phyloP scores from a whole-genome alignment of 2,888 invertebrate species.

The Drosophila picticornis region DNA sequence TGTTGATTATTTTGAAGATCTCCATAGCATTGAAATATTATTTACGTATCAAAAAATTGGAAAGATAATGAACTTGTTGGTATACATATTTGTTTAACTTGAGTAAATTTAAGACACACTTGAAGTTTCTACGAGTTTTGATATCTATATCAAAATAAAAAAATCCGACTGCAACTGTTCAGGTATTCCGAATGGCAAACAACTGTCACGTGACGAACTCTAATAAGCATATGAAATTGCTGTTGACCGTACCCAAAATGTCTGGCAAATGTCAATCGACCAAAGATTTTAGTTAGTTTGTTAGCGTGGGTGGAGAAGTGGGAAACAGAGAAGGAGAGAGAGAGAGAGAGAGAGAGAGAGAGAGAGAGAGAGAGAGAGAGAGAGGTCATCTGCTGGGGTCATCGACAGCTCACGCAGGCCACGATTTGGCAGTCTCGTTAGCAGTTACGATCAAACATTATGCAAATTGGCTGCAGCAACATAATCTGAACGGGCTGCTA shows the following conservation, averaged over 20 bases:
- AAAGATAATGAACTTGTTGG: neutral
- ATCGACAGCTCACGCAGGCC: conserved; percentile 41
- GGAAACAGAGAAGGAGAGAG: neutral
- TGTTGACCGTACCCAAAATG: conserved; percentile 42
- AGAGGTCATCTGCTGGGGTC: conserved; percentile 44
- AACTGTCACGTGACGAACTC: conserved; percentile 13
- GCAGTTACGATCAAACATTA: conserved; percentile 18
- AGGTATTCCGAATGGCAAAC: neutral
- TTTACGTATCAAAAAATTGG: neutral
- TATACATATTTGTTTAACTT: neutral
- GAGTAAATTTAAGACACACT: neutral
- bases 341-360: neutral
- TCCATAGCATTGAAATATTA: neutral
- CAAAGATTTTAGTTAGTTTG: conserved; percentile 4
- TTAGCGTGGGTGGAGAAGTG: neutral
- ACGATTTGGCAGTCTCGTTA: conserved; percentile 42
- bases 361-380: neutral
- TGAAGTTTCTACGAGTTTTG: neutral
- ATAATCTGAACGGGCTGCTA: conserved; percentile 47
- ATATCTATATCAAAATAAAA: neutral
- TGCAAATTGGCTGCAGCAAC: conserved; percentile 41
- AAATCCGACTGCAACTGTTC: conserved; percentile 9
- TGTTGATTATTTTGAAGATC: neutral
- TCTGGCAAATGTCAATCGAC: conserved; percentile 40
- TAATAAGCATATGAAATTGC: conserved; percentile 49